Evolutionary conservation across 1,140 invertebrate species (phyloP), one percentile per base, ranked within the genome.

Genomic region (Laupala kohalensis): DNA sequence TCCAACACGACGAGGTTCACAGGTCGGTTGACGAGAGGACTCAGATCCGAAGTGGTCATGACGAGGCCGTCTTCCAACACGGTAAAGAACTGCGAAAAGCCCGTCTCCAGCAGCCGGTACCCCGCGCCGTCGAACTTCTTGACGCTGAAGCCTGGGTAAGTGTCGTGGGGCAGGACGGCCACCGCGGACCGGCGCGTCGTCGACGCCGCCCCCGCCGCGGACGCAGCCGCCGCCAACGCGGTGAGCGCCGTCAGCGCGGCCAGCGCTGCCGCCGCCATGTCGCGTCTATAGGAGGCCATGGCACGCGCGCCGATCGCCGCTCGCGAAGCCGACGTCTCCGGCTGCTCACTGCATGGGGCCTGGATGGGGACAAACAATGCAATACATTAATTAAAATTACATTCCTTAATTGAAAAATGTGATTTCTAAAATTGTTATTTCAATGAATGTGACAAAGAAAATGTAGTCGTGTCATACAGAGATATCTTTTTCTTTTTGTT

Each of bases 11-110:
- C 85, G 23, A 95, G 83, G 75, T 91, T 89, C 6, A 95, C 86
- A 0, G 91, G 90, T 64, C 87, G 84, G 77, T 93, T 89, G 27
- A 93, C 85, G n/a, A 95, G 79, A 5, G 92, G 89, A 25, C 86
- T 86, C 5, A 95, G 82, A 75, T 94, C 92, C 3, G 90, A 87
- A 3, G 92, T 94, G 23, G 92, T 95, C 92, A 95, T 95, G 9
- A 96, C 87, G 64, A 94, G 85, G 25, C 93, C 94, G 79, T 94
- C 90, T 68, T 90, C 87, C n/a, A 96, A 84, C 29, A 95, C 87
- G 1, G 93, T 90, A 78, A 96, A 96, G 78, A 89, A 94, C 68
- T 90, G 86, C 13, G 90, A 90, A 78, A 87, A 92, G 65, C 88
- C 90, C 25, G 87, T 91, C 74, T 93, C 89, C 74, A 93, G 78